Base-by-base conservation (phyloP, 2,113 vertebrate species). In the Psilopogon haemacephalus region DNA sequence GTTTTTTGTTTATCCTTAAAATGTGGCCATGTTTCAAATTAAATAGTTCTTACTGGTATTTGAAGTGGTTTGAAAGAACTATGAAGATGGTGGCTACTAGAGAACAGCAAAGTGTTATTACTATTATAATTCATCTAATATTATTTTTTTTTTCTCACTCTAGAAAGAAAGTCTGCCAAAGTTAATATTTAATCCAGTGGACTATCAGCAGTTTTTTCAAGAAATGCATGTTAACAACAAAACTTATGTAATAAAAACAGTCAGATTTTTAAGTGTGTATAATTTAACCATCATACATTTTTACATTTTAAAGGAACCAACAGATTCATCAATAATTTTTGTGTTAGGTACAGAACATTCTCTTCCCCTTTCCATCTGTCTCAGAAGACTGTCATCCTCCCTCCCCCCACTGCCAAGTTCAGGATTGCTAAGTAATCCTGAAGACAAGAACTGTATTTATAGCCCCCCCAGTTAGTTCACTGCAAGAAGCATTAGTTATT, bases 361-460 rank as follows among this genome's bases (percentile, higher is more conserved):
- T 82, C 42, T 79, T 15, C 42, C 18, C 30, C 20, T 33, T 91
- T 78, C n/a, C 70, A 81, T 91, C 84, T 94, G 64, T 89, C 23
- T 59, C 16, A 35, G 30, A 81, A 81, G 35, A 42, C 74, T 40
- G 42, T 74, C 5, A 40, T 60, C 85, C 63, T 32, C n/a, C 20
- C 42, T 6, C 8, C 8, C 9, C 18, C 9, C 9, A 13, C n/a
- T 72, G 85, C 52, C 65, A 68, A 91, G 65, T 50, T 26, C 14
- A 85, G 85, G 95, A 94, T 54, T 81, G 79, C 89, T 58, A 86
- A 90, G 91, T 93, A 95, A 92, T 79, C 52, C 65, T 63, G 81
- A 80, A 94, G 71, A 80, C 33, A 83, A 58, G 44, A 78, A 33
- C 65, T 72, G 35, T 94, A 89, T 91, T 92, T 96, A 81, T 93